Percentiles rank a stretch among this genome's conserved stretches.
phyloP scores from a whole-genome alignment of 2,113 vertebrate genomes.

The Mola mola region DNA sequence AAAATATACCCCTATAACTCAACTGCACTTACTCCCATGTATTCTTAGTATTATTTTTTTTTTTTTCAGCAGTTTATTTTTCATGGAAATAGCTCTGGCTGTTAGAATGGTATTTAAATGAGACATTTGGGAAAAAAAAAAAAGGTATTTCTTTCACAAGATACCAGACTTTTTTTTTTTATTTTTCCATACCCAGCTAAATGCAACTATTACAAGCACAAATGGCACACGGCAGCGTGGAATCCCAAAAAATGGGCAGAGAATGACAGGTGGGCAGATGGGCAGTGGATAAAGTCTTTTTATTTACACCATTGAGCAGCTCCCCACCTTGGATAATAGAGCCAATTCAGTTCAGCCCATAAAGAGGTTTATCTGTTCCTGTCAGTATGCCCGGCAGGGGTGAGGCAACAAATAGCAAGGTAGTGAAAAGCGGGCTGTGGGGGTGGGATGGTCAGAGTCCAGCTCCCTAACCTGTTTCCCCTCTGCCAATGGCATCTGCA shows the following conservation, averaged over 20 bases:
- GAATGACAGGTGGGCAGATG: conserved; percentile 73
- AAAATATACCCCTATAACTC: conserved; percentile 25
- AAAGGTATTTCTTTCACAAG: conserved; percentile 37
- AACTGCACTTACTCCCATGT: conserved; percentile 32
- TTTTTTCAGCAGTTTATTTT: conserved; percentile 39
- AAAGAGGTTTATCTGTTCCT: conserved; percentile 83
- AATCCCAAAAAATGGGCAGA: conserved; percentile 60
- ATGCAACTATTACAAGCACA: conserved; percentile 51
- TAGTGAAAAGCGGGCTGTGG: conserved; percentile 69
- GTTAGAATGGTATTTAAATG: conserved; percentile 51
- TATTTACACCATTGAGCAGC: conserved; percentile 75
- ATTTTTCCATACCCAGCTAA: conserved; percentile 17
- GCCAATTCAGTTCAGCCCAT: conserved; percentile 82
- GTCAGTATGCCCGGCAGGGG: conserved; percentile 81
- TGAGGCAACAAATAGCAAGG: conserved; percentile 79
- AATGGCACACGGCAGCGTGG: conserved; percentile 62
- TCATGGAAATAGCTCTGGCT: conserved; percentile 36
- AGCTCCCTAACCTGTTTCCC: conserved; percentile 71
- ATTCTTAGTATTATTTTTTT: conserved; percentile 42
- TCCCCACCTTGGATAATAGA: conserved; percentile 83
- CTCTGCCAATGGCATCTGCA: conserved; percentile 72
- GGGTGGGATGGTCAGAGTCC: conserved; percentile 64
- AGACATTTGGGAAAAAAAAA: conserved; percentile 32
- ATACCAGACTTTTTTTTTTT: conserved; percentile 11
- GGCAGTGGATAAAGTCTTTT: conserved; percentile 78